These are phyloP conservation scores for Notamacropus eugenii DNA, from an alignment of 2,797 vertebrate genomes.

Conservation along the genomic window DNA sequence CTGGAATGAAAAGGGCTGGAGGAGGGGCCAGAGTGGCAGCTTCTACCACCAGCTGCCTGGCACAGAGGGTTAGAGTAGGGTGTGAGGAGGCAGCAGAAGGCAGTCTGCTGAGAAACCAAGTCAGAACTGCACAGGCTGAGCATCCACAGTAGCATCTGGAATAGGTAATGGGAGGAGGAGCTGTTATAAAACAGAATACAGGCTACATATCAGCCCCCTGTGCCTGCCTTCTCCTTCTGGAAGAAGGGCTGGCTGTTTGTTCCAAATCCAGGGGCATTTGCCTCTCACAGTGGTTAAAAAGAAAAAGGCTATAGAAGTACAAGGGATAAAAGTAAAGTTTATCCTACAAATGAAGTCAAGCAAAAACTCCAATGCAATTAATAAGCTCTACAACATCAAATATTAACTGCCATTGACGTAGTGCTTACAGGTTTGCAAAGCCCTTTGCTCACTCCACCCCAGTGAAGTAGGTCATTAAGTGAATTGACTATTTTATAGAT, in stretches of 20 bases:
- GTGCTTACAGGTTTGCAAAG: background rate
- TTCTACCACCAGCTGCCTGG: background rate
- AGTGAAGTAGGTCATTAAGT: background rate
- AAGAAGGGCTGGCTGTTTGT: background rate
- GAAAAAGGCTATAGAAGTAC: background rate
- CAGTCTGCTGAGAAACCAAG: background rate
- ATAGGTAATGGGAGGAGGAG: background rate
- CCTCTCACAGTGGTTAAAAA: background rate
- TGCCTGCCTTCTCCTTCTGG: background rate
- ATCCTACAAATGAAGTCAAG: background rate
- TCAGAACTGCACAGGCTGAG: background rate
- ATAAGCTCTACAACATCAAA: background rate
- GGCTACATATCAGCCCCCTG: background rate
- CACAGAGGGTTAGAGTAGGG: background rate
- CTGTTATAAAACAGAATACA: background rate
- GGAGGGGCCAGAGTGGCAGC: background rate
- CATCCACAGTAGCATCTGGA: background rate
- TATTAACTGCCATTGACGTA: background rate
- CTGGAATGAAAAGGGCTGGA: constrained; percentile 16
- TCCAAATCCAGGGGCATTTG: background rate
- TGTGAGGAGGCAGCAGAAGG: background rate
- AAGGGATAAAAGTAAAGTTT: background rate
- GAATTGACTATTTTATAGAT: background rate
- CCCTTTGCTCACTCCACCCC: background rate
- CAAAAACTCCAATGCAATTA: background rate